Base-by-base conservation (phyloP, 2,888 invertebrate genomes). In the Electrophaes corylata region DNA sequence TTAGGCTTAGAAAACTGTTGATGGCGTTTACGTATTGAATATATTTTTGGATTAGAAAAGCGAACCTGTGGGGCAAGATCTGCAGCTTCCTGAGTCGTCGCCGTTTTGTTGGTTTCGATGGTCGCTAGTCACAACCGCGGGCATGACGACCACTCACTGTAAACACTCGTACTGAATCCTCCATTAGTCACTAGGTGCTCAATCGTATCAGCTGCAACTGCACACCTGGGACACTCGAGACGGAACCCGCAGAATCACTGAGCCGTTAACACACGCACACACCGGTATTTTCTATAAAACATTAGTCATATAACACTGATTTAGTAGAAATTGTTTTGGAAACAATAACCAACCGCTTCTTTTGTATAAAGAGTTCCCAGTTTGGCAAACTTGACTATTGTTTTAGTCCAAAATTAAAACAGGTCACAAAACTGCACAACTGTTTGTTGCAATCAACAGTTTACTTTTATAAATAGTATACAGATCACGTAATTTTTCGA, bases 231-330 rank as follows among this genome's bases (percentile, higher is more conserved):
- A 55, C 82, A 84, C 84, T 55, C 47, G 51, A 56, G 18, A 55
- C 60, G 47, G 31, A 51, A 31, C 55, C 55, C 60, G 44, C 55
- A 52, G 60, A 56, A 60, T 55, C 60, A 60, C 60, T 88, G 81
- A 81, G 78, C 86, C 85, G 85, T 81, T 83, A 77, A 82, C 79
- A 86, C 85, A 84, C 85, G 80, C 88, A 83, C 86, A 81, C 88
- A 79, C 81, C 76, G 72, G 56, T 70, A 77, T 64, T 73, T 72
- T 73, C 70, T 72, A 78, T 75, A 75, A 67, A 76, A 76, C 73
- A 77, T 75, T 75, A 81, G 78, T 82, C 81, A 79, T 81, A 73
- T 75, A 77, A 82, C 83, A 78, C 74, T 75, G 40, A 40, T 59
- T 77, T 72, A 71, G 71, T 73, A 72, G 65, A 70, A 29, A 71